phyloP scores from a whole-genome alignment of 2,888 invertebrate genomes.

The Drosophila testacea region DNA sequence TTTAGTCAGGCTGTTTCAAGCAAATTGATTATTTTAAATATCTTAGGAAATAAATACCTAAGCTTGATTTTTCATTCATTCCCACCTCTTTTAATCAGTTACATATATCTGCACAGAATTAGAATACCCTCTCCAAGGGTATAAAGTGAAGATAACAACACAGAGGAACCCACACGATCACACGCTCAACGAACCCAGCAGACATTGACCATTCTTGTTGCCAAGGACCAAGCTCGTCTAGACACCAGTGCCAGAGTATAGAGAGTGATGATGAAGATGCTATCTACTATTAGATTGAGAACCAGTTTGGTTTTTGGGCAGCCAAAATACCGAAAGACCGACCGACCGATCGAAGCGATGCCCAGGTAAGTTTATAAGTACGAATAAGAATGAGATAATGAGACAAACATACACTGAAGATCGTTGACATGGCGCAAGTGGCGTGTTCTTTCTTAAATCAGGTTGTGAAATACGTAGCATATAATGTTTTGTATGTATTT shows the following conservation, averaged over 20 bases:
- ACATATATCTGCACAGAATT: too few species aligned
- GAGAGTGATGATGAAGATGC: conserved; percentile 6
- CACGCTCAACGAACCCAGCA: conserved; percentile 28
- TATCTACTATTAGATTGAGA: conserved; percentile 69
- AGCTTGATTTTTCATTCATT: too few species aligned
- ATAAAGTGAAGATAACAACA: neutral
- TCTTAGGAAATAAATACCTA: too few species aligned
- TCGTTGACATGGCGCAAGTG: conserved; percentile 77
- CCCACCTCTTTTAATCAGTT: too few species aligned
- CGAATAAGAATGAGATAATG: conserved; percentile 43
- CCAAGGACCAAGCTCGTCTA: conserved; percentile 70
- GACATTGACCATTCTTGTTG: conserved; percentile 39
- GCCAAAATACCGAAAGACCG: conserved; percentile 31
- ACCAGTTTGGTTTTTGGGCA: conserved; percentile 62
- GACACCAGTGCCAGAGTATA: conserved; percentile 51
- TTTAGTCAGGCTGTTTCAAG: too few species aligned
- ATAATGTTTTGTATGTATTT: conserved; percentile 45
- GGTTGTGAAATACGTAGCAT: conserved; percentile 73
- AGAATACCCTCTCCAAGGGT: too few species aligned
- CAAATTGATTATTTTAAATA: too few species aligned
- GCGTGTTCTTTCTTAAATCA: conserved; percentile 66
- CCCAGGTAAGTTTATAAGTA: conserved; percentile 44
- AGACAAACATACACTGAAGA: conserved; percentile 44
- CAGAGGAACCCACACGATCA: conserved; percentile 36
- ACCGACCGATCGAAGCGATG: conserved; percentile 1